A percentile compares a stretch with the other conserved stretches of the same genome.
Conservation (phyloP, 2,888 invertebrate species). For the Acrobasis repandana region DNA sequence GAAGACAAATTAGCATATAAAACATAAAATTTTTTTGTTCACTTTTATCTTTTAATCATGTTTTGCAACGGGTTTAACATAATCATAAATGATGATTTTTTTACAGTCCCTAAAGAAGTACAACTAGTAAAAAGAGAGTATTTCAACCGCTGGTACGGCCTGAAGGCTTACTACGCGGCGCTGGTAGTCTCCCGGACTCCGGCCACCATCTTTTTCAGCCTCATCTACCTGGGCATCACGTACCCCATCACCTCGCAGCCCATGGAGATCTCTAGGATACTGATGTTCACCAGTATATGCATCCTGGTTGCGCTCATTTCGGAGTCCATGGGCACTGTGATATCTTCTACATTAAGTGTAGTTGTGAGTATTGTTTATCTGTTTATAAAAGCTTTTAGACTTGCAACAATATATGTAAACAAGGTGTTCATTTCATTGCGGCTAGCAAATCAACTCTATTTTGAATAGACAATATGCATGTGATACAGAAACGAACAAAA, state of each 20-base stretch:
- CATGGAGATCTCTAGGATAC: conserved; percentile 85
- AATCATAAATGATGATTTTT: conserved; percentile 6
- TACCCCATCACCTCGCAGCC: conserved; percentile 91
- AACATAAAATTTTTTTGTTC: too few species aligned
- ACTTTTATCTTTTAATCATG: too few species aligned
- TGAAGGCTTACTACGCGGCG: conserved; percentile 91
- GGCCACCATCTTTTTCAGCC: conserved; percentile 85
- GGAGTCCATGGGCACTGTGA: conserved; percentile 89
- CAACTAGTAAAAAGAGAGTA: conserved; percentile 90
- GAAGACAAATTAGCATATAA: too few species aligned
- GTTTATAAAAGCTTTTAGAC: too few species aligned
- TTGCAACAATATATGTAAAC: too few species aligned
- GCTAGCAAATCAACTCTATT: too few species aligned
- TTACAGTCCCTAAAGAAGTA: conserved; percentile 90
- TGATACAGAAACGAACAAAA: too few species aligned
- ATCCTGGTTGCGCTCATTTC: conserved; percentile 89
- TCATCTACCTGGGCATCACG: conserved; percentile 87
- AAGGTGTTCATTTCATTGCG: too few species aligned
- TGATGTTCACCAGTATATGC: conserved; percentile 87
- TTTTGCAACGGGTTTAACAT: too few species aligned
- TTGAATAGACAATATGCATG: neutral
- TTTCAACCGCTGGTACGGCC: conserved; percentile 92
- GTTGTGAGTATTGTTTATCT: conserved; percentile 83
- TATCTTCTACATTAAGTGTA: conserved; percentile 88
- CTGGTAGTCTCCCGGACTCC: conserved; percentile 88